A percentile compares a stretch with the other conserved stretches of the same genome.
These are phyloP conservation scores for Catocala nupta DNA, from an alignment of 2,888 invertebrate species.

Conservation along the genomic window DNA sequence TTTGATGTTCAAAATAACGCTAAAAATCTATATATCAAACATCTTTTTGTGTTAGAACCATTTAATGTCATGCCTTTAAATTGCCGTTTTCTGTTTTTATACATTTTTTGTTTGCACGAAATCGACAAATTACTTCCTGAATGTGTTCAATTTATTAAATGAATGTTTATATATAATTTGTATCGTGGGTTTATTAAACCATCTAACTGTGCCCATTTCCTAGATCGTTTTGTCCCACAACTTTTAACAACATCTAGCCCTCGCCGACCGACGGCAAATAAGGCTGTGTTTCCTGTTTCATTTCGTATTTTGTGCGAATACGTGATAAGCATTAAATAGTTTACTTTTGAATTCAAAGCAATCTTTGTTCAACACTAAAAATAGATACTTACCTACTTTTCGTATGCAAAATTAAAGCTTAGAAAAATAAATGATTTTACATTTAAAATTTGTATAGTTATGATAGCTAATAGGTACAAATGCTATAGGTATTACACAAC, in stretches of 20 bases:
- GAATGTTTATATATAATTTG: neutral
- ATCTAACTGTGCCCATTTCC: conserved; percentile 1
- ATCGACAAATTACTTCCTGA: conserved; percentile 32
- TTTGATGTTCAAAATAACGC: conserved; percentile 1
- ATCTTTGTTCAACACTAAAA: neutral
- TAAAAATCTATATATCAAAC: conserved; percentile 24
- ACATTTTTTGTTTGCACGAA: conserved; percentile 28
- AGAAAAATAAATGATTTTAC: too few relatives aligned
- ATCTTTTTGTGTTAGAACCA: conserved; percentile 20
- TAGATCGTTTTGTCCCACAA: neutral
- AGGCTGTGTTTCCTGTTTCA: conserved; percentile 1
- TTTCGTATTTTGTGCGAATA: neutral
- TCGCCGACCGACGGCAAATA: too few relatives aligned
- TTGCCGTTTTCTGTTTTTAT: conserved; percentile 5
- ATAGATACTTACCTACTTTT: too few relatives aligned
- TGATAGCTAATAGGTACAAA: too few relatives aligned
- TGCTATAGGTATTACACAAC: too few relatives aligned
- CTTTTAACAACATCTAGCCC: neutral
- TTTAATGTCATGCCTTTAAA: conserved; percentile 25
- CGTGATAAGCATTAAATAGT: conserved; percentile 3
- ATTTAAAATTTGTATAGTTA: too few relatives aligned
- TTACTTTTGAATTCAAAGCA: neutral
- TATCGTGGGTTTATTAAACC: neutral
- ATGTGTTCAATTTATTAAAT: conserved; percentile 2
- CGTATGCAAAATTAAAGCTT: too few relatives aligned